Evolutionary conservation across 2,888 invertebrate genomes (phyloP).

Genomic region (Harpalus rufipes): DNA sequence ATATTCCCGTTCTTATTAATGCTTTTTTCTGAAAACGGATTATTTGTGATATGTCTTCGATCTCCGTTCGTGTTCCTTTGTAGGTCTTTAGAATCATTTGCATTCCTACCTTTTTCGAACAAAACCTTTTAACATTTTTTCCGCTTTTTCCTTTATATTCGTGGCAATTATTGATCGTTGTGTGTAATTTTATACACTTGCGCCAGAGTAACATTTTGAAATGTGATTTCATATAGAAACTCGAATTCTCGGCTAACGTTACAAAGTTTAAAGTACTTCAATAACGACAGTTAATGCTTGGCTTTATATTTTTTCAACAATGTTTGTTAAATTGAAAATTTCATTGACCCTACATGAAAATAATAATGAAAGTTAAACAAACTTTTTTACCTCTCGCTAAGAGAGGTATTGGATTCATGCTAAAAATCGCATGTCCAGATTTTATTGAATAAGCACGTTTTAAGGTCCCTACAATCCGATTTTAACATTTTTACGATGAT

Average conservation of each 20-base stretch:
- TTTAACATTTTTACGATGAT: too few relatives aligned
- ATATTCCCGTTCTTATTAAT: slow-evolving; percentile 57
- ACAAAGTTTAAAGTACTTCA: neutral
- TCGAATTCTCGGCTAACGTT: neutral
- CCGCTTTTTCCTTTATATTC: slow-evolving; percentile 19
- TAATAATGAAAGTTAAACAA: too few relatives aligned
- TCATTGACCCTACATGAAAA: too few relatives aligned
- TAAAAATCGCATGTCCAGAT: too few relatives aligned
- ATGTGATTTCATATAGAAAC: neutral
- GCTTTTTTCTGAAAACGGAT: slow-evolving; percentile 58
- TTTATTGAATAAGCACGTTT: too few relatives aligned
- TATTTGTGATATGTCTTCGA: slow-evolving; percentile 58
- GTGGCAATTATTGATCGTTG: slow-evolving; percentile 20
- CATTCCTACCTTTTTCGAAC: slow-evolving; percentile 55
- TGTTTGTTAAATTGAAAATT: too few relatives aligned
- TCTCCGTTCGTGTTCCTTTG: slow-evolving; percentile 46
- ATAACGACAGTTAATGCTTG: neutral
- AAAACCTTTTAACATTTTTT: slow-evolving; percentile 33
- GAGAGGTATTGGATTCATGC: too few relatives aligned
- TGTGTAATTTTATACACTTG: slow-evolving; percentile 39
- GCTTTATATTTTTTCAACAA: neutral
- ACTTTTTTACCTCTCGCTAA: too few relatives aligned
- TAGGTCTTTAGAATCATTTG: slow-evolving; percentile 58
- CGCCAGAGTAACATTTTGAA: neutral
- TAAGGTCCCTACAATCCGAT: too few relatives aligned